Evolutionary conservation across 2,797 vertebrate species (phyloP), one percentile per base, ranked within the genome.

Genomic region (Manis pentadactyla): DNA sequence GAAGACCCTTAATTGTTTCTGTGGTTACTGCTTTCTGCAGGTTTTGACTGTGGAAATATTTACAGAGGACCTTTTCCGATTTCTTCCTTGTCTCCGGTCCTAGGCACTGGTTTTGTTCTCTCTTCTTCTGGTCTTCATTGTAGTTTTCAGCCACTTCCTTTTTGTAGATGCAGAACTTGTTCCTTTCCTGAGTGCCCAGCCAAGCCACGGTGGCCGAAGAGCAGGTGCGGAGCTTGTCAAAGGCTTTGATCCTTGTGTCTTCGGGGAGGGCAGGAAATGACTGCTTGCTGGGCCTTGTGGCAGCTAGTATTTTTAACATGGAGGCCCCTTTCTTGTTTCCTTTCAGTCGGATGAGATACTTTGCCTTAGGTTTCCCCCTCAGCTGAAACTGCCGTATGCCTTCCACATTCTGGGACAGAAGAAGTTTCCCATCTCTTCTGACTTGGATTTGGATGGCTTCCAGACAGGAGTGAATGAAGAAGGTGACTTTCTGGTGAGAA

Each of bases 21-120:
- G 99, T 99, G 93, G 99, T 99, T 96, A 99, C 99, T 59, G 99
- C 99, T 97, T 99, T 99, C 98, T 99, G 99, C 92, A 99, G 99
- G 98, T 99, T 99, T 68, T 99, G 99, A 96, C 99, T 99, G 98
- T 99, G 99, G 98, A 99, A 99, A 95, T 99, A 99, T 98, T 99
- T 99, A 99, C 99, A 99, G 95, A 99, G 99, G 96, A 99, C 99
- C 97, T 99, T 99, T 96, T 99, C 99, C 0, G 99, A 99, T 98
- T 99, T 99, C 98, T 99, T 99, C 96, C 99, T 99, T 0, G 98
- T 99, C 79, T 99, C 99, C 0, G 99, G 99, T 34, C 99, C 99
- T 17, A 99, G 98, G 77, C 99, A 99, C 82, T 99, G 99, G 98
- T 99, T 99, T 97, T 99, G 99, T 94, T 99, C 99, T 83, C 99